Base-by-base conservation (phyloP, 1,140 invertebrate species). In the Archegozetes longisetosus region DNA sequence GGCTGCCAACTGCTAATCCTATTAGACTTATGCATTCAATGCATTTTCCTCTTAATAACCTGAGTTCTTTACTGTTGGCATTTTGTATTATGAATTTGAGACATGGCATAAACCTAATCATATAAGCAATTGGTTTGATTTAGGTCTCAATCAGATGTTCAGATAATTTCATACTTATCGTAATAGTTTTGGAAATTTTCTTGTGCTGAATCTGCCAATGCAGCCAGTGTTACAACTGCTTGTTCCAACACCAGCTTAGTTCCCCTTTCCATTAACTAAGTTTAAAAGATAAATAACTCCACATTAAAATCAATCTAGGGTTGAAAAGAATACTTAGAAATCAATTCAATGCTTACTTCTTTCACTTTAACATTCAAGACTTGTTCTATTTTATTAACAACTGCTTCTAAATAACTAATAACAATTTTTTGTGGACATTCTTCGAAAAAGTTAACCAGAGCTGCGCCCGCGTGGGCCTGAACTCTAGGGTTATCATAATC, bases 11-110 rank as follows among this genome's bases (percentile, higher is more conserved):
- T 62, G 95, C 95, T 62, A 98, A 75, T 20, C 93, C 96, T 71
- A 99, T 98, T 25, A 99, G 77, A 71, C 91, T 96, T 28, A 98
- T 91, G 70, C 96, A 99, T 73, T 99, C 96, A 65, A 98, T 97
- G 0, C 91, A 92, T 73, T 97, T 97, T 14, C 82, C 94, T 53
- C 95, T 78, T 3, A 98, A 76, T 70, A 97, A 76, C 68, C 88
- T 85, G 24, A 95, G 76, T 67, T 96, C 88, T 24, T 84, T 79
- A 1, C 82, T 82, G 62, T 81, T 89, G 2, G 92, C 91, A 75
- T 97, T 90, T 70, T 90, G 80, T 65, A 98, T 94, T 48, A 99
- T 98, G 68, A 90, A 97, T 72, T 98, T 98, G 26, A 99, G 77
- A 70, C 86, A 92, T 0, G 92, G 92, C 83, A 98, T 94, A 62